These are phyloP conservation scores for Ascaphus truei DNA, from an alignment of 2,113 vertebrate genomes.

Conservation along the genomic window DNA sequence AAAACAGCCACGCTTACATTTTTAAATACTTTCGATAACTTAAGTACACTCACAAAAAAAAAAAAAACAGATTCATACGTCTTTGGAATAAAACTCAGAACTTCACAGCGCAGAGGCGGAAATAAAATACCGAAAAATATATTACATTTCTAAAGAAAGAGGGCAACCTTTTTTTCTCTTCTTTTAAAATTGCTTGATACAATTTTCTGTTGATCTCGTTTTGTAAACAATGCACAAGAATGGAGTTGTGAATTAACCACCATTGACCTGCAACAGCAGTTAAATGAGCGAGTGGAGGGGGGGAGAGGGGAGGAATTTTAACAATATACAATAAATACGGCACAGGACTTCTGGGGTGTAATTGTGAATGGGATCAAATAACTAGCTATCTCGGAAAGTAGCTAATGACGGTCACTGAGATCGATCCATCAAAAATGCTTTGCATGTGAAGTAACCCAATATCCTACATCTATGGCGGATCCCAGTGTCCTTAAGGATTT, in stretches of 20 bases:
- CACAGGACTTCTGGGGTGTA: neutral
- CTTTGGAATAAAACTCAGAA: slow-evolving; percentile 70
- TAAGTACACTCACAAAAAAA: slow-evolving; percentile 65
- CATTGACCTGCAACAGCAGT: slow-evolving; percentile 78
- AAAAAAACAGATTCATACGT: slow-evolving; percentile 52
- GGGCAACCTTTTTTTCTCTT: slow-evolving; percentile 35
- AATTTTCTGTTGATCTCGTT: slow-evolving; percentile 49
- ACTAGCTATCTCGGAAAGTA: neutral
- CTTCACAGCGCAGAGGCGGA: slow-evolving; percentile 67
- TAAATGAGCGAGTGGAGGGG: slow-evolving; percentile 38
- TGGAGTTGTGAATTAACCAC: slow-evolving; percentile 58
- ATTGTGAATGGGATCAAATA: neutral
- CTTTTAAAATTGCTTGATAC: slow-evolving; percentile 53
- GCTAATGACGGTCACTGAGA: neutral
- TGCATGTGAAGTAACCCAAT: neutral
- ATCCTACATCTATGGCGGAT: neutral
- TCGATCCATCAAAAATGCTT: neutral
- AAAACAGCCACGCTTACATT: slow-evolving; percentile 66
- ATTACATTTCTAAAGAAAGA: slow-evolving; percentile 34
- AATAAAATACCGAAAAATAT: slow-evolving; percentile 65
- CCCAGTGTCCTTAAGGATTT: neutral
- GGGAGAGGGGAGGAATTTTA: neutral
- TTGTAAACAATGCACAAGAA: slow-evolving; percentile 76
- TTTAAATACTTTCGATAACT: slow-evolving; percentile 79
- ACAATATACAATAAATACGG: slow-evolving; percentile 25